These are phyloP conservation scores for Volucella zonaria DNA, from an alignment of 2,888 invertebrate species.

Conservation along the genomic window DNA sequence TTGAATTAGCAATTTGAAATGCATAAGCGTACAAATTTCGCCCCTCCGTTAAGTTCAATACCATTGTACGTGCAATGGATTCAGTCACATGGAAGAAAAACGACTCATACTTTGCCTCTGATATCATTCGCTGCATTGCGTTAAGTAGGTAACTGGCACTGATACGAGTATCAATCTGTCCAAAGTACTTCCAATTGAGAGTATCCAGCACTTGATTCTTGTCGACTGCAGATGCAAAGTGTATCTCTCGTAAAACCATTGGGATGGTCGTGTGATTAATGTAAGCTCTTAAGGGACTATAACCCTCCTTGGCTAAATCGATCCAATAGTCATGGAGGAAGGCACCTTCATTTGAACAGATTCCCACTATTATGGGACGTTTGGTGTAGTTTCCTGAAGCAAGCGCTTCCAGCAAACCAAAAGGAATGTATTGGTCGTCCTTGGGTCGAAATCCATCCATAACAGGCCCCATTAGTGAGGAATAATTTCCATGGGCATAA, in stretches of 20 bases:
- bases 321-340: constrained; percentile 85
- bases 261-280: constrained; percentile 85
- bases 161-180: constrained; percentile 75
- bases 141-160: constrained; percentile 78
- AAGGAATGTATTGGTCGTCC: constrained; percentile 81
- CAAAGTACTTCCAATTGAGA: constrained; percentile 81
- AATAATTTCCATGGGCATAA: constrained; percentile 85
- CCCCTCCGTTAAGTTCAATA: constrained; percentile 50
- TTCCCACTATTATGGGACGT: constrained; percentile 87
- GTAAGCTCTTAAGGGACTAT: constrained; percentile 84
- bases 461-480: constrained; percentile 85
- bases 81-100: constrained; percentile 80
- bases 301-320: constrained; percentile 85
- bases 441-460: constrained; percentile 82
- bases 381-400: constrained; percentile 83
- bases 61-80: constrained; percentile 71
- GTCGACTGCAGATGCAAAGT: constrained; percentile 78
- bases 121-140: constrained; percentile 80
- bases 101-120: constrained; percentile 81
- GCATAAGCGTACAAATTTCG: constrained; percentile 79
- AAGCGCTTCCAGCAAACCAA: constrained; percentile 82
- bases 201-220: constrained; percentile 77
- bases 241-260: constrained; percentile 83
- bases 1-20: constrained; percentile 80
- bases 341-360: constrained; percentile 87